Evolutionary conservation across 2,888 invertebrate species (phyloP).

Genomic region (Drosophila crucigera): DNA sequence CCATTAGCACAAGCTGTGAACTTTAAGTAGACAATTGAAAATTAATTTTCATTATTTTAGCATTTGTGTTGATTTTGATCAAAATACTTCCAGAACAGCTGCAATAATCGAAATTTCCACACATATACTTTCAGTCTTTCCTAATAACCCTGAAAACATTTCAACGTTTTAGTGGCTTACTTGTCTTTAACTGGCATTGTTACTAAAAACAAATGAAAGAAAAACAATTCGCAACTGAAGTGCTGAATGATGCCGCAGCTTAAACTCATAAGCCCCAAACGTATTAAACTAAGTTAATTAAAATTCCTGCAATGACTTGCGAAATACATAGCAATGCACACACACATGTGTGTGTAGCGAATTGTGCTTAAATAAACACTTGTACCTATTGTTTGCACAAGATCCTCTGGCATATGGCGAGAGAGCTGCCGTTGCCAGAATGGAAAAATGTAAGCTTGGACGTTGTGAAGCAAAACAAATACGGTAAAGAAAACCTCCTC

Average conservation of each 20-base stretch:
- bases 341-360: constrained; percentile 14
- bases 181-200: not conserved
- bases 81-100: not conserved
- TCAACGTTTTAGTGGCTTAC: not conserved
- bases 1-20: not conserved
- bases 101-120: not conserved
- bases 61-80: not conserved
- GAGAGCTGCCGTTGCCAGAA: constrained; percentile 25
- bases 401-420: constrained; percentile 57
- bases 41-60: not conserved
- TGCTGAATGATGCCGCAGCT: not conserved
- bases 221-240: constrained; percentile 4
- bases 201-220: not conserved
- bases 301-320: constrained; percentile 72
- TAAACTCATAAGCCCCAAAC: constrained; percentile 21
- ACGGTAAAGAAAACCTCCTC: constrained; percentile 39
- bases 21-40: not conserved
- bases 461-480: constrained; percentile 57
- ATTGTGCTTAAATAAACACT: constrained; percentile 53
- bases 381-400: constrained; percentile 58
- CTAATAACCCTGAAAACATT: not conserved
- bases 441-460: constrained; percentile 33
- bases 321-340: constrained; percentile 30
- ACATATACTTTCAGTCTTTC: not conserved
- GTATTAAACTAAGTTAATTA: constrained; percentile 73